These are phyloP conservation scores for Tarsius wallacei DNA, from an alignment of 2,797 vertebrate species.

Conservation along the genomic window DNA sequence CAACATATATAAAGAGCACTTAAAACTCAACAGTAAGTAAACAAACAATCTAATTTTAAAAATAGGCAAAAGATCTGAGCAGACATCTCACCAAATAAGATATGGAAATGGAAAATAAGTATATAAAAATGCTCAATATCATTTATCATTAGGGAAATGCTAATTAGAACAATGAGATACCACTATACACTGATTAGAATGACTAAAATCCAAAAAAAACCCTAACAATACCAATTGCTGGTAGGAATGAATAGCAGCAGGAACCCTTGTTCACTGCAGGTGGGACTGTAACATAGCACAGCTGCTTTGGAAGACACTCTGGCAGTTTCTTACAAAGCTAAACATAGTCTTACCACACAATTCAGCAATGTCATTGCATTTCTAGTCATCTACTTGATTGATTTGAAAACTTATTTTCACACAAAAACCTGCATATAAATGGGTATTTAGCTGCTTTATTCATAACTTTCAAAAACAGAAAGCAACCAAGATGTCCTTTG, in stretches of 20 bases:
- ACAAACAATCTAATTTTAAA: not conserved
- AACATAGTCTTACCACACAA: not conserved
- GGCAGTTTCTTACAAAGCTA: not conserved
- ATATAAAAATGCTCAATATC: not conserved
- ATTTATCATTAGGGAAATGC: conserved; percentile 1
- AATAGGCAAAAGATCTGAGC: not conserved
- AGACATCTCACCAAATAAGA: not conserved
- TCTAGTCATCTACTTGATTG: not conserved
- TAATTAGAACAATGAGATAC: not conserved
- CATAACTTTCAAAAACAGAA: not conserved
- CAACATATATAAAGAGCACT: not conserved
- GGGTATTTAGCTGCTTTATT: too few species aligned
- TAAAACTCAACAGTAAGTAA: not conserved
- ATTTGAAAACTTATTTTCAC: not conserved
- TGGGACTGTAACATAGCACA: not conserved
- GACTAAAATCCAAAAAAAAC: not conserved
- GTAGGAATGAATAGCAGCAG: not conserved
- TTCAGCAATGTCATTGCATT: not conserved
- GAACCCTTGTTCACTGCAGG: not conserved
- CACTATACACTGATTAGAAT: not conserved
- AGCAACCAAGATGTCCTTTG: not conserved
- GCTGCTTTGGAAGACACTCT: not conserved
- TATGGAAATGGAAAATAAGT: not conserved
- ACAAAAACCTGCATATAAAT: not conserved
- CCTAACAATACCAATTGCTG: not conserved